A percentile compares a stretch with the other conserved stretches of the same genome.
phyloP scores from a whole-genome alignment of 2,797 vertebrate genomes.

The Danionella dracula region DNA sequence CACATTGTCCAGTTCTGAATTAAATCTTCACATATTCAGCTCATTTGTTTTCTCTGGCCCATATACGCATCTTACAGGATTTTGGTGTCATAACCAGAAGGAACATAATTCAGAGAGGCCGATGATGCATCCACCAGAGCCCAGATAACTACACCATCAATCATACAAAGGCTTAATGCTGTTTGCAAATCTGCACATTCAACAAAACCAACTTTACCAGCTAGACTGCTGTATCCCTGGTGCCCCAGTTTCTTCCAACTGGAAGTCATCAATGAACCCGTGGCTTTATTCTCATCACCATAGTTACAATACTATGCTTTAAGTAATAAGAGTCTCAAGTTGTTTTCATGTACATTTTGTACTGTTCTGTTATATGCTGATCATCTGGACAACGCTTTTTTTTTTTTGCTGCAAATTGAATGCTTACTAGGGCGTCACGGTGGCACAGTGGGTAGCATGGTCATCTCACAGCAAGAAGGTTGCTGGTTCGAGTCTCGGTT shows the following conservation, averaged over 20 bases:
- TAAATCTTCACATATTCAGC: constrained; percentile 41
- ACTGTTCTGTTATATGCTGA: no score
- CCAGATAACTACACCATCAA: constrained; percentile 63
- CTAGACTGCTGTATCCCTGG: constrained; percentile 8
- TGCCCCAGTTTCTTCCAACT: constrained; percentile 41
- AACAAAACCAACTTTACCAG: constrained; percentile 49
- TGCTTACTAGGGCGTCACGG: no score
- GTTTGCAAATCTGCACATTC: constrained; percentile 54
- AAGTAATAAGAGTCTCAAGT: no score
- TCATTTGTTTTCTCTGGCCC: constrained; percentile 61
- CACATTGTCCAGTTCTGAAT: constrained; percentile 21
- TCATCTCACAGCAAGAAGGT: no score
- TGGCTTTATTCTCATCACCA: constrained; percentile 18
- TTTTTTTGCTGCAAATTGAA: no score
- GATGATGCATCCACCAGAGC: constrained; percentile 64
- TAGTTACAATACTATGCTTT: constrained; percentile 13
- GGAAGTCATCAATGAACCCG: constrained; percentile 3
- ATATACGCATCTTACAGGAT: constrained; percentile 59
- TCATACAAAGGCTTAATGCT: constrained; percentile 51
- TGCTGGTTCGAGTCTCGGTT: no score
- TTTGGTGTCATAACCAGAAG: constrained; percentile 56
- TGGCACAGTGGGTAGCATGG: no score
- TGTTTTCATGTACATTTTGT: no score
- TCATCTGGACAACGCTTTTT: no score
- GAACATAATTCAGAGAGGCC: constrained; percentile 61